Evolutionary conservation across 2,113 vertebrate genomes (phyloP), one percentile per base, ranked within the genome.

Genomic region (Chionis minor): DNA sequence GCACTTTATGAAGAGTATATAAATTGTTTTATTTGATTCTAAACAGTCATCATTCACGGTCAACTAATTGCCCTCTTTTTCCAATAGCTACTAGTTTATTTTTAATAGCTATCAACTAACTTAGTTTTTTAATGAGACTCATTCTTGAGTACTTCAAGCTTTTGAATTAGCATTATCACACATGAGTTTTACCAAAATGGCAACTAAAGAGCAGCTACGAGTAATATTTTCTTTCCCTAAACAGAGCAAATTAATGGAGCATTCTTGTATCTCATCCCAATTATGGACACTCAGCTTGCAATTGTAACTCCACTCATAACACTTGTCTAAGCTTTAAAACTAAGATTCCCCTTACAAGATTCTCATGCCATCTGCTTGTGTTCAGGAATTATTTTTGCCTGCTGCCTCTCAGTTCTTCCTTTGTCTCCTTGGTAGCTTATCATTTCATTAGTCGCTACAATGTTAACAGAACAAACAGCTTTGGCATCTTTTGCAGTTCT

Each of bases 361-460:
- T 81, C 81, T 87, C 69, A 13, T 85, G 40, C 83, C 52, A 49
- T 88, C 91, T 91, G 56, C 72, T 90, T 86, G 30, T 75, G 22
- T 91, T 94, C 62, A 81, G 58, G 62, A 86, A 75, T 86, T 93
- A 62, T 61, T 93, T 90, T 91, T 87, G 62, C 78, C 45, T 90
- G 49, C 65, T 92, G 40, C 82, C 45, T 91, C 58, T 89, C 40
- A 62, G 2, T 79, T 91, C 84, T 69, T 84, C 61, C 56, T 92
- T 92, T 87, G 52, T 66, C 77, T 92, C 45, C 73, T 94, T 72
- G 26, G 8, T 81, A 81, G 86, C 67, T 90, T 66, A 62, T 6
- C 0, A 67, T 72, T 87, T 94, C 49, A 58, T 87, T 87, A 69
- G 62, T 79, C 8, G 2, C 52, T 81, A 27, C 45, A 30, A 6